Evolutionary conservation across 2,113 vertebrate species (phyloP).

Genomic region (Epinephelus moara): DNA sequence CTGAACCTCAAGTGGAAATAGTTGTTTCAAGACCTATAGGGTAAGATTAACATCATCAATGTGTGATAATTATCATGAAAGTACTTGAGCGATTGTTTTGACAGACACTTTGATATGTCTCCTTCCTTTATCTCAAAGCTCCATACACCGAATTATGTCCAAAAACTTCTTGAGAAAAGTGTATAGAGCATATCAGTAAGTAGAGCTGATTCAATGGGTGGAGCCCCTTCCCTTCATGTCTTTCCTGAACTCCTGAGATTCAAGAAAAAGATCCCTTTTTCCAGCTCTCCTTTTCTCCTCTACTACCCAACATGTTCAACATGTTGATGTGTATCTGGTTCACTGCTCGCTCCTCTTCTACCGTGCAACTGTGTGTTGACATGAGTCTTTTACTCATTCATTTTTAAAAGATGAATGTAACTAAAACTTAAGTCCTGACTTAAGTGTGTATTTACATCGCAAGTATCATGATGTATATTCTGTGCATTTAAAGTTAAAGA

Average conservation of each 20-base stretch:
- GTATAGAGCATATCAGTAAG: conserved; percentile 92
- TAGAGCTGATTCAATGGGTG: conserved; percentile 68
- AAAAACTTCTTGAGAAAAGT: conserved; percentile 92
- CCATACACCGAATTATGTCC: conserved; percentile 87
- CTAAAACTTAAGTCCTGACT: neutral
- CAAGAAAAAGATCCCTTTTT: conserved; percentile 10
- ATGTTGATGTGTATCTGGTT: conserved; percentile 8
- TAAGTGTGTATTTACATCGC: neutral
- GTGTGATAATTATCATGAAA: neutral
- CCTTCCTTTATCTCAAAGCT: conserved; percentile 82
- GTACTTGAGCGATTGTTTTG: conserved; percentile 6
- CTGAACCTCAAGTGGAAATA: conserved; percentile 99
- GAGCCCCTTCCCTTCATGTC: conserved; percentile 38
- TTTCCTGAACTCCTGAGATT: conserved; percentile 50
- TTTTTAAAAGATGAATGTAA: conserved; percentile 40
- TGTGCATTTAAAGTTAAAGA: neutral
- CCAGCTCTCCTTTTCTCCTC: conserved; percentile 34
- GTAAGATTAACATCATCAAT: conserved; percentile 82
- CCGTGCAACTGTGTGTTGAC: conserved; percentile 14
- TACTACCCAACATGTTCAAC: conserved; percentile 13
- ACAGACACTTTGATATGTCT: conserved; percentile 73
- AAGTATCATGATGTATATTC: neutral
- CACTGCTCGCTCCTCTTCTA: conserved; percentile 25
- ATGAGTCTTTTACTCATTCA: conserved; percentile 32
- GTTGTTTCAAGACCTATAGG: conserved; percentile 99